Base-by-base conservation (phyloP, 1,140 invertebrate genomes). In the Rhagoletis zephyria region DNA sequence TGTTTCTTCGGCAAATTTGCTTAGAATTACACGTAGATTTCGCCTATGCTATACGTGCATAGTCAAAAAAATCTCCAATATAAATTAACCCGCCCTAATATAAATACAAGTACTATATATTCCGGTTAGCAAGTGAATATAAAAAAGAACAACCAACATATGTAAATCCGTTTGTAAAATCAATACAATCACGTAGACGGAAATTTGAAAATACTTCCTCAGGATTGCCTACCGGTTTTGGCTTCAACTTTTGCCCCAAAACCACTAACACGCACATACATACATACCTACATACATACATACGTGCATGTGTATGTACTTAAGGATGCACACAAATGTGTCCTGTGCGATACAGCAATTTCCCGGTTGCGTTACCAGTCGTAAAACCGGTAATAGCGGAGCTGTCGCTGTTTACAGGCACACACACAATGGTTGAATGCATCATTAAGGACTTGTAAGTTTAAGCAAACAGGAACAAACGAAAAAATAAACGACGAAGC, bases 351-450 rank as follows among this genome's bases (percentile, higher is more conserved):
- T 81, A 81, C 16, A 42, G 48, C 56, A 81, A 81, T 56, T 81
- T 81, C 74, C 74, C n/a, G 19, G 16, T 81, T 56, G 16, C 42
- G n/a, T 81, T 81, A 30, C 74, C 74, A 81, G 74, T 19, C 74
- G 48, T 42, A 14, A 81, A 56, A 81, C 74, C 74, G 45, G 74
- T 81, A 81, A 81, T 56, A 19, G n/a, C 74, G 48, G 10, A 81
- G 48, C 48, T 51, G 48, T 81, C 74, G 48, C 74, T 81, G 48
- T 48, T 81, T 81, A 19, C n/a, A 48, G 48, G 30, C 30, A 30
- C 30, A 30, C 30, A 30, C n/a, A 81, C 48, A 81, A 56, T 56
- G 74, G 74, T 30, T 42, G 48, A 45, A 12, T 42, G 48, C 45
- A 81, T 10, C 45, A 81, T 10, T 19, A 81, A 56, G 74, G 48